Conservation (phyloP, 2,113 vertebrate genomes). For the Austrofundulus limnaeus region DNA sequence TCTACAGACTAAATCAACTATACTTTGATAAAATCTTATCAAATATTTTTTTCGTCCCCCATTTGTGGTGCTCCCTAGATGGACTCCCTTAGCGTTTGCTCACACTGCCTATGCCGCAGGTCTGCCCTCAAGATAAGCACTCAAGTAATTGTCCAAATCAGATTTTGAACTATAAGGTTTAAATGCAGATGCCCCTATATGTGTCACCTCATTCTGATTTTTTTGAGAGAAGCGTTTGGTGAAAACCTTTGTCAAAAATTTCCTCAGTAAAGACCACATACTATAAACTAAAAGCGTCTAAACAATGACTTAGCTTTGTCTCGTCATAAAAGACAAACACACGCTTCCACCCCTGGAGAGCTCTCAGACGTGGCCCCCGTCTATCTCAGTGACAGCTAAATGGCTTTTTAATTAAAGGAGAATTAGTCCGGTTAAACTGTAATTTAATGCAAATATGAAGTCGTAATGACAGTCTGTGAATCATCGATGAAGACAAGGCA, state of each 20-base stretch:
- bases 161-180: too few species aligned
- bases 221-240: slow-evolving; percentile 1
- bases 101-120: too few species aligned
- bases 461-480: slow-evolving; percentile 91
- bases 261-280: slow-evolving; percentile 11
- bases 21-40: too few species aligned
- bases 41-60: too few species aligned
- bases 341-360: slow-evolving; percentile 53
- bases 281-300: slow-evolving; percentile 27
- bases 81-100: too few species aligned
- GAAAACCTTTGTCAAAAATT: slow-evolving; percentile 5
- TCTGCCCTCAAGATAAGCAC: too few species aligned
- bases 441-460: slow-evolving; percentile 98
- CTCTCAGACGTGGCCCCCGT: slow-evolving; percentile 61
- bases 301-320: slow-evolving; percentile 36
- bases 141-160: too few species aligned
- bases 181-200: not conserved
- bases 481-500: slow-evolving; percentile 88
- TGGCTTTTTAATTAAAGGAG: slow-evolving; percentile 95
- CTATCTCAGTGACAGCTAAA: slow-evolving; percentile 88
- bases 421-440: slow-evolving; percentile 94
- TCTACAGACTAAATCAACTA: too few species aligned
- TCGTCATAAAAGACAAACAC: slow-evolving; percentile 52
- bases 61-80: too few species aligned
- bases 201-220: not conserved